A percentile compares a stretch with the other conserved stretches of the same genome.
These are phyloP conservation scores for Agelaius tricolor DNA, from an alignment of 2,113 vertebrate species.

Conservation along the genomic window DNA sequence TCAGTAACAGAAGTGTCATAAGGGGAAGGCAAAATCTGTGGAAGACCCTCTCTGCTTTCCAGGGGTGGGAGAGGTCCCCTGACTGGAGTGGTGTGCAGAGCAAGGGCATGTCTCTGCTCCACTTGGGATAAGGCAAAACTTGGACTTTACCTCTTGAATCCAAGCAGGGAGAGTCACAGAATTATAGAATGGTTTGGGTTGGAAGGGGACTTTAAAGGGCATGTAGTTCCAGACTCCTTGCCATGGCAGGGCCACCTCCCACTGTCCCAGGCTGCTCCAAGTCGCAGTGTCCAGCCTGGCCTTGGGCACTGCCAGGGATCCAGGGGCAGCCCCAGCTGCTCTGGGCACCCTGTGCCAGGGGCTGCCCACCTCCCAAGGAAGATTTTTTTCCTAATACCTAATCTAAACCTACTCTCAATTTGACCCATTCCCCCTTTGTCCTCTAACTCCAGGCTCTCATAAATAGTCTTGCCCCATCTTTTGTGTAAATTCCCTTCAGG, in stretches of 20 bases:
- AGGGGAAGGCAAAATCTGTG: background rate
- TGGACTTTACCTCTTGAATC: background rate
- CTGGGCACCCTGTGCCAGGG: background rate
- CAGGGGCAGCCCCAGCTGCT: background rate
- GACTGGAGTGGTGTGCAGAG: accelerated
- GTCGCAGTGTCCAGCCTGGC: background rate
- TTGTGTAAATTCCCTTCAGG: background rate
- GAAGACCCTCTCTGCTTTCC: background rate
- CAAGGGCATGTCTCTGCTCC: background rate
- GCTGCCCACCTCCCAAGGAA: accelerated
- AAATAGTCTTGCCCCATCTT: background rate
- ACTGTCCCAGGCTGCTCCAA: background rate
- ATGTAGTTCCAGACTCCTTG: background rate
- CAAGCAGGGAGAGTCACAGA: background rate
- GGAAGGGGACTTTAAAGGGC: background rate
- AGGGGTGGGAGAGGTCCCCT: accelerated
- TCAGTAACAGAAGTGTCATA: background rate
- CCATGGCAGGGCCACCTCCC: background rate
- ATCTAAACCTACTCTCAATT: background rate
- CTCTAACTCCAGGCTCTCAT: background rate
- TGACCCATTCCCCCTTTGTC: background rate
- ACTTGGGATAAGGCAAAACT: accelerated
- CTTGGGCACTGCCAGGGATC: background rate
- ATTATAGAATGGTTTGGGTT: background rate
- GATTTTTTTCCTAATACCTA: background rate